Percentiles rank a stretch among this genome's conserved stretches.
phyloP scores from a whole-genome alignment of 2,113 vertebrate genomes.

The Oxyruncus cristatus region DNA sequence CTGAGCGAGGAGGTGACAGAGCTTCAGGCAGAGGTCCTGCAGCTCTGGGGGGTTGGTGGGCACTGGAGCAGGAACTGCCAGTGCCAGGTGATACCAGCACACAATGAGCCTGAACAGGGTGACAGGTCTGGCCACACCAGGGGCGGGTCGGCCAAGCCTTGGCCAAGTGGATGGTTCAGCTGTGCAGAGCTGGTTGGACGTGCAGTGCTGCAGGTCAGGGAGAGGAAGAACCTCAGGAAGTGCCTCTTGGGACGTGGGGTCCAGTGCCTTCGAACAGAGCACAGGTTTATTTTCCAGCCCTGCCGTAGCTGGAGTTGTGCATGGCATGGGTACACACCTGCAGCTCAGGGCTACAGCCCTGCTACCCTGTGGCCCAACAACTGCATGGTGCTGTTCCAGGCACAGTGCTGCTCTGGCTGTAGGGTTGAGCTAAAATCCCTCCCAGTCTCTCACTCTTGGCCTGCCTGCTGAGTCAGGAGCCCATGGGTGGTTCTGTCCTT shows the following conservation, averaged over 20 bases:
- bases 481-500: background rate
- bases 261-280: rapidly evolving
- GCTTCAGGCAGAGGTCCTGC: background rate
- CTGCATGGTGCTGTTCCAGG: background rate
- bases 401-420: background rate
- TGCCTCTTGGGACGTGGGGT: background rate
- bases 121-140: background rate
- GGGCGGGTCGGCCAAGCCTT: background rate
- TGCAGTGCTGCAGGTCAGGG: no score
- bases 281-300: background rate
- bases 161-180: background rate
- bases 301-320: background rate
- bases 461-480: background rate
- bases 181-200: background rate
- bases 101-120: rapidly evolving
- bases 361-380: background rate
- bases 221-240: background rate
- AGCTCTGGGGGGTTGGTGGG: rapidly evolving
- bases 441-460: background rate
- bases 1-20: rapidly evolving
- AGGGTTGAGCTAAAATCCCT: background rate
- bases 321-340: background rate
- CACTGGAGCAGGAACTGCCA: background rate
- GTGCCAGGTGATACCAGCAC: rapidly evolving
- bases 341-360: background rate